Base-by-base conservation (phyloP, 2,888 invertebrate species). In the Lottia scabra region DNA sequence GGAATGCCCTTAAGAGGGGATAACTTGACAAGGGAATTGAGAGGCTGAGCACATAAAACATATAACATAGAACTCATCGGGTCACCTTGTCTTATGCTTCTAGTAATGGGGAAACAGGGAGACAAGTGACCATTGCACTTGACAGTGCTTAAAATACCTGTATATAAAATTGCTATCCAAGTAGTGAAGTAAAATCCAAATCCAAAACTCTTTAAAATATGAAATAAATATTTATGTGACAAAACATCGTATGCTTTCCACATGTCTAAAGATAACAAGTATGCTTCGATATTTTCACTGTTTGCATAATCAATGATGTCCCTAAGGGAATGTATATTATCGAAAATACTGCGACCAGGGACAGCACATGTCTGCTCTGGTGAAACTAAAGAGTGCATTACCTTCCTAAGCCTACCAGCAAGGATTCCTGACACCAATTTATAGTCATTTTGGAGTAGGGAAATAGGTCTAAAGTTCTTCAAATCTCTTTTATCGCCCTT, bases 171-270 rank as follows among this genome's bases (percentile, higher is more conserved):
- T 27, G 5, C 27, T 48, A 67, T 27, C 67, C 67, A 67, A 44
- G 46, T 48, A 6, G 46, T 67, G 27, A 67, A 67, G 26, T 46
- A 26, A 48, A 23, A 23, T 16, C 67, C 67, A 67, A 67, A 67
- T 30, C 48, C 48, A 45, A 27, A 48, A 48, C 46, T 48, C 48
- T 48, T 27, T 46, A 67, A 46, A 27, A 67, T 30, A 27, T 23
- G 65, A 72, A 75, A 77, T 44, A 82, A 27, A 72, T 73, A 81
- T 13, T 73, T 67, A 65, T 78, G 76, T 26, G 70, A 75, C 13
- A 80, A 80, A 48, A 79, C 65, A 68, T 81, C 79, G 45, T 80
- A 81, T 0, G 79, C 80, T 45, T 81, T 82, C 68, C 78, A 78
- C 67, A 79, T 80, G 64, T 82, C 81, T 48, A 80, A 48, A 68